These are phyloP conservation scores for Palythoa grandis DNA, from an alignment of 92 coral and sea anemone genomes.

Conservation along the genomic window DNA sequence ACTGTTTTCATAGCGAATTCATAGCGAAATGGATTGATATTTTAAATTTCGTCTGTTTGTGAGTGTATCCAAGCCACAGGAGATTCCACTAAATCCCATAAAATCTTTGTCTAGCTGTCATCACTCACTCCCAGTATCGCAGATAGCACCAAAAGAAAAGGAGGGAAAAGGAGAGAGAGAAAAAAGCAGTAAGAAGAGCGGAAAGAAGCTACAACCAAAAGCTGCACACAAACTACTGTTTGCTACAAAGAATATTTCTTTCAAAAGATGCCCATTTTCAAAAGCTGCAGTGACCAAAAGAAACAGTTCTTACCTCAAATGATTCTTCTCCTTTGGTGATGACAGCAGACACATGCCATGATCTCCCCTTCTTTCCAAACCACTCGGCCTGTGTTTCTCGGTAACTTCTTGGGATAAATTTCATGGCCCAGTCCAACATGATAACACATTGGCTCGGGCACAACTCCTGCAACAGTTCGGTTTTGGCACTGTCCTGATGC, in stretches of 20 bases:
- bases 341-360: conserved; percentile 60
- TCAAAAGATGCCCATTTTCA: neutral
- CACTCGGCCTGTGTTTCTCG: conserved; percentile 61
- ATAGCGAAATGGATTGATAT: neutral
- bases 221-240: neutral
- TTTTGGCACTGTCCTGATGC: conserved; percentile 30
- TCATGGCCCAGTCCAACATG: neutral
- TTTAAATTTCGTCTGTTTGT: neutral
- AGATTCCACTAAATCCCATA: neutral
- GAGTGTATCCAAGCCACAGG: neutral
- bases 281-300: neutral
- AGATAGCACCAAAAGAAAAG: neutral
- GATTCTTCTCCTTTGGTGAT: conserved; percentile 36
- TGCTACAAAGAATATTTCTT: neutral
- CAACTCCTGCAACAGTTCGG: conserved; percentile 3
- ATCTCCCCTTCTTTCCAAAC: conserved; percentile 56
- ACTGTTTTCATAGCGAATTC: neutral
- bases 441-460: conserved; percentile 3
- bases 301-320: conserved; percentile 3
- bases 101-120: neutral
- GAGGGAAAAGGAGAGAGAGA: neutral
- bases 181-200: too few species aligned
- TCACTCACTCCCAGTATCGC: neutral
- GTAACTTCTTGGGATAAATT: conserved; percentile 26
- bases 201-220: neutral